Conservation (phyloP, 2,888 invertebrate species). For the Sesia apiformis region DNA sequence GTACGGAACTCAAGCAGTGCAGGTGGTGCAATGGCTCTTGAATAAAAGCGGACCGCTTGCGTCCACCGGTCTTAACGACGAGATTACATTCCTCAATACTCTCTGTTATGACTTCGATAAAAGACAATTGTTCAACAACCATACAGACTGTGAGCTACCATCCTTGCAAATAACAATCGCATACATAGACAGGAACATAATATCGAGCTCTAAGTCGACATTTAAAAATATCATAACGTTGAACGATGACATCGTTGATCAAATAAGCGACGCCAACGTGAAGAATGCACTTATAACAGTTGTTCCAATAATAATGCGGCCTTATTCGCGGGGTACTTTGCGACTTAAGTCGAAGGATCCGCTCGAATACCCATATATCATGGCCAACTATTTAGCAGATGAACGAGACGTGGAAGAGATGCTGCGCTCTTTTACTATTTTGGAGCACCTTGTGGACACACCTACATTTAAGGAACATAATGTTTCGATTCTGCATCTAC, state of each 20-base stretch:
- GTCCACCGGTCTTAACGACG: slow-evolving; percentile 36
- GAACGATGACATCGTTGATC: slow-evolving; percentile 18
- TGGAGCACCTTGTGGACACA: slow-evolving; percentile 28
- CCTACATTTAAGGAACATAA: slow-evolving; percentile 15
- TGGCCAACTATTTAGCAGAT: slow-evolving; percentile 34
- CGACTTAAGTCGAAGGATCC: slow-evolving; percentile 32
- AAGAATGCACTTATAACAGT: slow-evolving; percentile 22
- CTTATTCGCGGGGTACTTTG: slow-evolving; percentile 33
- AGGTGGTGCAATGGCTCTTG: slow-evolving; percentile 18
- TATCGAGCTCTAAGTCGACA: slow-evolving; percentile 10
- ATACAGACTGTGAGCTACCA: slow-evolving; percentile 32
- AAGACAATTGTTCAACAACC: slow-evolving; percentile 18
- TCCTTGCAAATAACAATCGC: slow-evolving; percentile 33
- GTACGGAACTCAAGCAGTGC: slow-evolving; percentile 4
- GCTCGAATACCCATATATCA: slow-evolving; percentile 24
- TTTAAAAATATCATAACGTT: slow-evolving; percentile 16
- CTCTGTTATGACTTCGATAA: slow-evolving; percentile 30
- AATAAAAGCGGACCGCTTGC: slow-evolving; percentile 26
- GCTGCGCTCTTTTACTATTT: slow-evolving; percentile 24
- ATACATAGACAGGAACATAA: slow-evolving; percentile 22
- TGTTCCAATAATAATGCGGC: slow-evolving; percentile 29
- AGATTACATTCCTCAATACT: slow-evolving; percentile 32
- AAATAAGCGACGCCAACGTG: slow-evolving; percentile 23
- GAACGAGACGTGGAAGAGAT: slow-evolving; percentile 30
- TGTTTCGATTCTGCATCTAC: slow-evolving; percentile 22